Conservation (phyloP, 2,888 invertebrate genomes). For the Platerodrilus igneus region DNA sequence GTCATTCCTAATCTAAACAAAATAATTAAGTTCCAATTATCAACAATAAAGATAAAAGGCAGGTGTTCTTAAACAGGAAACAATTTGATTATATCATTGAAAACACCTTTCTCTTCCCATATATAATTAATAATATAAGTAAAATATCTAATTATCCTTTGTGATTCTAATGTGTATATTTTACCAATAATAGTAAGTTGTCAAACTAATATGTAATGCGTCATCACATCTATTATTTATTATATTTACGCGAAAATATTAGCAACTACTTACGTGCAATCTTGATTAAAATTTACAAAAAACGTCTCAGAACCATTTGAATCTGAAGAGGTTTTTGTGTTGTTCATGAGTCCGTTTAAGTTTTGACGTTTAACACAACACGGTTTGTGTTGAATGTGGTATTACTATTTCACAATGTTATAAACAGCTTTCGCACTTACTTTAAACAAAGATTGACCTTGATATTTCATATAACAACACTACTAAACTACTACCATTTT, state of each 20-base stretch:
- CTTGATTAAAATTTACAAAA: conserved; percentile 97
- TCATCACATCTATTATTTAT: too few species aligned
- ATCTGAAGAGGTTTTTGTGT: conserved; percentile 72
- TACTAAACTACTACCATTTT: conserved; percentile 35
- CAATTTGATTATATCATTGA: conserved; percentile 12
- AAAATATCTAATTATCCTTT: too few species aligned
- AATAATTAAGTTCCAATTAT: too few species aligned
- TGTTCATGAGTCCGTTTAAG: conserved; percentile 71
- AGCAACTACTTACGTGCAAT: conserved; percentile 81
- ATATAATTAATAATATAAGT: too few species aligned
- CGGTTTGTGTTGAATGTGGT: conserved; percentile 26
- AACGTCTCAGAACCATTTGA: conserved; percentile 73
- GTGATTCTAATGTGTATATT: too few species aligned
- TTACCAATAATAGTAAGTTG: too few species aligned
- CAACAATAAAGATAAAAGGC: too few species aligned
- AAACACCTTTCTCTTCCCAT: conserved; percentile 19
- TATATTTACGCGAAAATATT: conserved; percentile 2
- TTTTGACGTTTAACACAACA: conserved; percentile 30
- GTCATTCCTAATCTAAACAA: too few species aligned
- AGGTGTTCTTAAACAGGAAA: conserved; percentile 1
- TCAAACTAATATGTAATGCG: conserved; percentile 6
- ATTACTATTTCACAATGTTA: conserved; percentile 47
- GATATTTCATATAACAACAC: conserved; percentile 38
- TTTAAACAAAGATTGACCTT: conserved; percentile 66
- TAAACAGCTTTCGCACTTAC: conserved; percentile 49